These are phyloP conservation scores for Hippopotamus amphibius DNA, from an alignment of 2,113 vertebrate genomes.

Conservation along the genomic window DNA sequence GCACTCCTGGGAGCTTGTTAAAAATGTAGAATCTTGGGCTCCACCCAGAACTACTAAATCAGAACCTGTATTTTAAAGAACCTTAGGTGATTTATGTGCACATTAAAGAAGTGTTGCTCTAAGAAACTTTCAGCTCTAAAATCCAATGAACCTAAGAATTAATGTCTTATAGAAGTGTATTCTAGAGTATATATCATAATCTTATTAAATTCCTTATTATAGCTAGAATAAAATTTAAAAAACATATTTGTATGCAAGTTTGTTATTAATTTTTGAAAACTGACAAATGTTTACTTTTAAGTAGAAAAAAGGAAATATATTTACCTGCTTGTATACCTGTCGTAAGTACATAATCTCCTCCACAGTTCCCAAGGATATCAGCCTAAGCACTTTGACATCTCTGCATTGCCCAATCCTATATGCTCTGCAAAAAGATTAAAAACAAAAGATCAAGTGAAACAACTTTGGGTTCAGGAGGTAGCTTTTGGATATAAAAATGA, in stretches of 20 bases:
- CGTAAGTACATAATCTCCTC: conserved; percentile 97
- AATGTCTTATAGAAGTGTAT: conserved; percentile 20
- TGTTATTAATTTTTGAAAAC: conserved; percentile 24
- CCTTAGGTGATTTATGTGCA: not conserved
- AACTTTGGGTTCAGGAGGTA: not conserved
- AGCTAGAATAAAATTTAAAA: not conserved
- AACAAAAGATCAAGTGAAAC: conserved; percentile 18
- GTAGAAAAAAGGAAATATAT: not conserved
- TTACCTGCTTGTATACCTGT: conserved; percentile 98
- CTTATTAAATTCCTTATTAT: conserved; percentile 33
- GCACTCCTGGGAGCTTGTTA: not conserved
- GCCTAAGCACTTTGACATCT: conserved; percentile 95
- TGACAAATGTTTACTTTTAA: conserved; percentile 39
- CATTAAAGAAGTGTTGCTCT: conserved; percentile 11
- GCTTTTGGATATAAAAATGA: not conserved
- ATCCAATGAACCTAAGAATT: not conserved
- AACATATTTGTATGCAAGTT: conserved; percentile 40
- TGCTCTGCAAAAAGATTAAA: conserved; percentile 86
- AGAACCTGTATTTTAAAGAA: conserved; percentile 40
- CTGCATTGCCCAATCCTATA: conserved; percentile 97
- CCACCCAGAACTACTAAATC: conserved; percentile 32
- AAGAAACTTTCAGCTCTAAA: conserved; percentile 59
- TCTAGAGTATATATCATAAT: conserved; percentile 44
- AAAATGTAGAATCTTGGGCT: conserved; percentile 43
- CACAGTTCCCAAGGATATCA: conserved; percentile 97